A percentile compares a stretch with the other conserved stretches of the same genome.
Evolutionary conservation across 1,140 invertebrate genomes (phyloP).

Genomic region (Leucophenga varia): DNA sequence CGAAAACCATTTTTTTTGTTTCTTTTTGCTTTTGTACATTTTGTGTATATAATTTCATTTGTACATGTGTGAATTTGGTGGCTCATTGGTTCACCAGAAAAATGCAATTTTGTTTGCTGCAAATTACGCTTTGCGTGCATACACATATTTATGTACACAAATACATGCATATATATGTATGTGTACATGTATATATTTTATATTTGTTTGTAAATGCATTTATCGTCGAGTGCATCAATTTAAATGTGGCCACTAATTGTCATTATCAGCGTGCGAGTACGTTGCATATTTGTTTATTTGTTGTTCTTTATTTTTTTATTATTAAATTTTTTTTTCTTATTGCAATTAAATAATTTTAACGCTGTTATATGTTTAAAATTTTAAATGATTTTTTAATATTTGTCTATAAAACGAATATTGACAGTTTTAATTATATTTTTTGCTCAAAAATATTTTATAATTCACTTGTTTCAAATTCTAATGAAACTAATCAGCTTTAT

Average conservation of each 20-base stretch:
- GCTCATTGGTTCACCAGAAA: conserved; percentile 37
- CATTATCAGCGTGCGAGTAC: conserved; percentile 43
- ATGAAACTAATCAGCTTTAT: too few relatives aligned
- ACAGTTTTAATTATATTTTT: too few relatives aligned
- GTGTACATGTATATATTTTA: conserved; percentile 9
- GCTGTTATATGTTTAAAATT: too few relatives aligned
- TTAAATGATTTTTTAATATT: too few relatives aligned
- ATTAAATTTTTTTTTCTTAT: conserved; percentile 5
- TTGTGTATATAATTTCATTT: too few relatives aligned
- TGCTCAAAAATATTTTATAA: too few relatives aligned
- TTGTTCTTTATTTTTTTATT: conserved; percentile 6
- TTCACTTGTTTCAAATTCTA: too few relatives aligned
- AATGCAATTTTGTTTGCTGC: conserved; percentile 41
- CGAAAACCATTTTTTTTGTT: too few relatives aligned
- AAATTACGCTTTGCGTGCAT: conserved; percentile 39
- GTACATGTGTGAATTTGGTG: conserved; percentile 39
- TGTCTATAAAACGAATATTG: too few relatives aligned
- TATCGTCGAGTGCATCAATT: conserved; percentile 53
- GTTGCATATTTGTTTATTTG: conserved; percentile 12
- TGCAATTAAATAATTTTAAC: conserved; percentile 2
- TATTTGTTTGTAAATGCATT: conserved; percentile 45
- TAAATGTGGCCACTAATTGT: conserved; percentile 54
- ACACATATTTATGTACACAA: conserved; percentile 22
- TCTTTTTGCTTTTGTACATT: too few relatives aligned
- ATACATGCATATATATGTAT: not conserved